phyloP scores from a whole-genome alignment of 2,113 vertebrate species.

The Petaurus breviceps region DNA sequence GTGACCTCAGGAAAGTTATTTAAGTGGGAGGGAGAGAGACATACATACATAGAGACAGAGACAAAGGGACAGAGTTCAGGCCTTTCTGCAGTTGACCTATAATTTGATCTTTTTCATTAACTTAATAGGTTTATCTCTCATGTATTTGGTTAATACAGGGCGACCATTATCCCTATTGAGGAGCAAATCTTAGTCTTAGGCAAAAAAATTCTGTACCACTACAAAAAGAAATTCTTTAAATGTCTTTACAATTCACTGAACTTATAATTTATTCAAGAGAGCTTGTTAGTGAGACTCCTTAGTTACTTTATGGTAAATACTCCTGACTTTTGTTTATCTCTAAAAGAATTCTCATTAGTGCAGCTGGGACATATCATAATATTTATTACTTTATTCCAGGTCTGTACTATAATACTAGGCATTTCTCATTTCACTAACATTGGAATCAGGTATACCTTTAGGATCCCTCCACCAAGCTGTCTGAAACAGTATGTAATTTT shows the following conservation, averaged over 20 bases:
- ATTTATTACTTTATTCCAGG: neutral
- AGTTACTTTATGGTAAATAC: neutral
- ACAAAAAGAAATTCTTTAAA: neutral
- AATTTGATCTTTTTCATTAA: neutral
- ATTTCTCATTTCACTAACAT: neutral
- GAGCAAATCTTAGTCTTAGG: neutral
- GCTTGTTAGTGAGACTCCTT: neutral
- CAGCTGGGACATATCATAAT: neutral
- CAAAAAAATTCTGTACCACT: neutral
- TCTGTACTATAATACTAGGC: neutral
- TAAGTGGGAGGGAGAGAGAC: neutral
- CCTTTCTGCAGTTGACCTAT: neutral
- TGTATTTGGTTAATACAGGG: neutral
- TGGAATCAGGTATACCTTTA: neutral
- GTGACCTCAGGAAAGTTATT: neutral
- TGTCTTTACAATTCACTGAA: neutral
- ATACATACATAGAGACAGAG: neutral
- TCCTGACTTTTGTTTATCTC: neutral
- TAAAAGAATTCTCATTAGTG: neutral
- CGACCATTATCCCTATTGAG: neutral
- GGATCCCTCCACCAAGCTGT: neutral
- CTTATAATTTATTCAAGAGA: neutral
- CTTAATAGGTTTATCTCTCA: neutral
- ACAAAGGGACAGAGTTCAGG: neutral
- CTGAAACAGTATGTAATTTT: neutral